phyloP scores from a whole-genome alignment of 2,888 invertebrate species.

The Drosophila neonasuta region DNA sequence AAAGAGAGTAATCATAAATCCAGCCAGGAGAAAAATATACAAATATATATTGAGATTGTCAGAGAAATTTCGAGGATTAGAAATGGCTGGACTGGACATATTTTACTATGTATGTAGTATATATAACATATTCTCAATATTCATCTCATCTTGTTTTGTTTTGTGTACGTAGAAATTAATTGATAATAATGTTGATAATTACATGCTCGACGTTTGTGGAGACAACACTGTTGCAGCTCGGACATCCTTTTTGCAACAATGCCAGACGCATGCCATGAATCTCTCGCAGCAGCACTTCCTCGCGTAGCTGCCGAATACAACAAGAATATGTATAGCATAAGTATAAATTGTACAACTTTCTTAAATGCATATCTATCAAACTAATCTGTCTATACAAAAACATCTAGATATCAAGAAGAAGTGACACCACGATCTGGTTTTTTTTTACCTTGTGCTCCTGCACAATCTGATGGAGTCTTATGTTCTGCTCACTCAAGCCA shows the following conservation, averaged over 20 bases:
- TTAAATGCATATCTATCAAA: too few species aligned
- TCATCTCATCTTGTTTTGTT: constrained; percentile 40
- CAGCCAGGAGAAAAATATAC: constrained; percentile 32
- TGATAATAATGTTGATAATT: constrained; percentile 57
- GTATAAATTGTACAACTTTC: too few species aligned
- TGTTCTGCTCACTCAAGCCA: constrained; percentile 82
- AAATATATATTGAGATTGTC: constrained; percentile 4
- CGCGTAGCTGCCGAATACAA: constrained; percentile 85
- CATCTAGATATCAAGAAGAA: too few species aligned
- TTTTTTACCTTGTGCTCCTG: constrained; percentile 88
- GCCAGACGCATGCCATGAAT: constrained; percentile 90
- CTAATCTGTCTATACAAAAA: too few species aligned
- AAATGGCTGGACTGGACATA: constrained; percentile 32
- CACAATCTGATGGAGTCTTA: constrained; percentile 90
- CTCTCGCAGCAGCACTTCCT: constrained; percentile 90
- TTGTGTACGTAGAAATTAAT: too few species aligned
- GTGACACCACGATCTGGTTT: too few species aligned
- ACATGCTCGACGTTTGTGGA: constrained; percentile 82
- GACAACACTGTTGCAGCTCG: constrained; percentile 85
- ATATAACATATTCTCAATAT: constrained; percentile 5
- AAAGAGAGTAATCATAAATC: constrained; percentile 14
- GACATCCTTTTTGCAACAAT: constrained; percentile 85
- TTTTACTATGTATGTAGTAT: constrained; percentile 14
- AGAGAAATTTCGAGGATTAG: constrained; percentile 14
- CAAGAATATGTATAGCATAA: too few species aligned